Base-by-base conservation (phyloP, 2,888 invertebrate genomes). In the Pachliopta kotzebuea region DNA sequence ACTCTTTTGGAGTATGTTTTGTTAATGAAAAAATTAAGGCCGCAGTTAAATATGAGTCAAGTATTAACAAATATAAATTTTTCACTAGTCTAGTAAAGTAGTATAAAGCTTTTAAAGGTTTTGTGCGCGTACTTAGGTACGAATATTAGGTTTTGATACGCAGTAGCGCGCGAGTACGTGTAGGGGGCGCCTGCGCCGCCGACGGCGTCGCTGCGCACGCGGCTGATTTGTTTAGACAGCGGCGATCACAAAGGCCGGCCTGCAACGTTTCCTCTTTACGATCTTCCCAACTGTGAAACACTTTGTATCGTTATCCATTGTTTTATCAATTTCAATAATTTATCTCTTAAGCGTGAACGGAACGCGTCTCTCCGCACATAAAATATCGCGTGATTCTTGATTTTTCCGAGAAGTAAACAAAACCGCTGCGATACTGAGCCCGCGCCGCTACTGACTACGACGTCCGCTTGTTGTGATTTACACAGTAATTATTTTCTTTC, bases 321-420 rank as follows among this genome's bases (percentile, higher is more conserved):
- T 90, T 88, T 84, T 90, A 91, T 91, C 90, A 90, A 90, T 90
- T 82, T 89, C 85, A 84, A 86, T 90, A 88, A 90, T 90, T 90
- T 91, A 91, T 89, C 83, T 80, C 82, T 76, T 68, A 70, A 72
- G 74, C 76, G 85, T 79, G 85, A 86, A 84, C 84, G 86, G 81
- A 86, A 84, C 83, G 78, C 84, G 73, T 89, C 90, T 77, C 69
- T 89, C 83, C 70, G 63, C 88, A 80, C 84, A 72, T 80, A 76
- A 78, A 80, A 78, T 77, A 77, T 72, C 72, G 73, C 80, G 80
- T 80, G 82, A 85, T 85, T 81, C 78, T 76, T 77, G 79, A 78
- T 80, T 76, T 80, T 81, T 77, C 74, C 61, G 37, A 65, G 75
- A 77, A 76, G 74, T 80, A 83, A 81, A 83, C 81, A 79, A 62